Evolutionary conservation across 2,888 invertebrate species (phyloP).

Genomic region (Onthophagus sagittarius): DNA sequence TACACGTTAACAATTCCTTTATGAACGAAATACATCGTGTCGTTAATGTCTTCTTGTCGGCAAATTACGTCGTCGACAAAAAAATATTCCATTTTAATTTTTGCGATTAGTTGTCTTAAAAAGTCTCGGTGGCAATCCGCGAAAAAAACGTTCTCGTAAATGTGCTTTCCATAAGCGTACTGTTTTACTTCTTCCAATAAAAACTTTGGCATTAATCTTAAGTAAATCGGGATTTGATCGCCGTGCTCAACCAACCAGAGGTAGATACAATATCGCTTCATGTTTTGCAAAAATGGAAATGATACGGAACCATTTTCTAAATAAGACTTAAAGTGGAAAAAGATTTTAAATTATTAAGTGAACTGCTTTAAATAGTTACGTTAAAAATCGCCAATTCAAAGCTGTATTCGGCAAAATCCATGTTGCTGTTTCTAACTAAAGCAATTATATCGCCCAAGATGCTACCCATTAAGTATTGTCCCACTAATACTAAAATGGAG

Average conservation of each 20-base stretch:
- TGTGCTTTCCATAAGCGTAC: slow-evolving; percentile 31
- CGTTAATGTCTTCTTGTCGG: slow-evolving; percentile 33
- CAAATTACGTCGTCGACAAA: slow-evolving; percentile 32
- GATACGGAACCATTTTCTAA: slow-evolving; percentile 29
- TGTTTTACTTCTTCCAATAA: slow-evolving; percentile 31
- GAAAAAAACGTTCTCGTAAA: slow-evolving; percentile 31
- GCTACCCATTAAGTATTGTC: slow-evolving; percentile 23
- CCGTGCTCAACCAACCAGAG: slow-evolving; percentile 31
- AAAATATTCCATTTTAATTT: slow-evolving; percentile 27
- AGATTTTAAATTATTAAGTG: neutral
- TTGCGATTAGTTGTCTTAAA: slow-evolving; percentile 27
- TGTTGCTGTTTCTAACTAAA: slow-evolving; percentile 26
- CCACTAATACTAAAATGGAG: slow-evolving; percentile 17
- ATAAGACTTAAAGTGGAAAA: slow-evolving; percentile 24
- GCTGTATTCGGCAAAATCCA: slow-evolving; percentile 26
- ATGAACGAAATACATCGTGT: slow-evolving; percentile 35
- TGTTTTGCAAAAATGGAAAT: slow-evolving; percentile 28
- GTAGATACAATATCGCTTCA: slow-evolving; percentile 29
- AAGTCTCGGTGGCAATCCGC: slow-evolving; percentile 32
- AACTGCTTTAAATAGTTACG: slow-evolving; percentile 12
- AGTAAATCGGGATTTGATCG: slow-evolving; percentile 29
- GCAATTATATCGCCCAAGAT: slow-evolving; percentile 30
- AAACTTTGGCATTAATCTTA: slow-evolving; percentile 28
- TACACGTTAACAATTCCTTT: slow-evolving; percentile 30
- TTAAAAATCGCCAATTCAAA: slow-evolving; percentile 24